These are phyloP conservation scores for Craniophora ligustri DNA, from an alignment of 2,888 invertebrate genomes.

Conservation along the genomic window DNA sequence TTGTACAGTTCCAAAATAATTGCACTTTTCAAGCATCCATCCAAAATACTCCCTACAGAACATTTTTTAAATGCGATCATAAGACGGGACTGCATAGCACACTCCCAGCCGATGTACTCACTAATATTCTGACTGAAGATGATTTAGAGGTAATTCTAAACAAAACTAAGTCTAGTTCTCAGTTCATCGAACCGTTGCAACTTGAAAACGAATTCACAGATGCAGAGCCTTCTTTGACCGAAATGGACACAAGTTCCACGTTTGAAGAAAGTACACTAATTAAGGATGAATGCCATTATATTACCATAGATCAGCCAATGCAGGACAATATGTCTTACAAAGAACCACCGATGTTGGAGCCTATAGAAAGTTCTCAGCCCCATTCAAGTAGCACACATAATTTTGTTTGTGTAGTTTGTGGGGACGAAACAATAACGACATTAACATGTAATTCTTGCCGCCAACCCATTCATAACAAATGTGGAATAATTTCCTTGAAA, in stretches of 20 bases:
- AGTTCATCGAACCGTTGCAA: not conserved
- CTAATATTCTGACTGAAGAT: conserved; percentile 5
- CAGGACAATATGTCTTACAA: not conserved
- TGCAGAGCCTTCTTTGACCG: not conserved
- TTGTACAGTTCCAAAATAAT: conserved; percentile 29
- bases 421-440: not conserved
- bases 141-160: conserved; percentile 1
- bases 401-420: conserved; percentile 3
- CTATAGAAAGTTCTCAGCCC: not conserved
- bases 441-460: conserved; percentile 6
- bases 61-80: conserved; percentile 20
- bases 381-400: not conserved
- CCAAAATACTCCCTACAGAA: conserved; percentile 16
- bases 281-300: conserved; percentile 1
- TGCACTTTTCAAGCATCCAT: conserved; percentile 3
- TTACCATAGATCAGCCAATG: not conserved
- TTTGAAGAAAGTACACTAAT: not conserved
- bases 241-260: too few species aligned
- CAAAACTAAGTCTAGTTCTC: not conserved
- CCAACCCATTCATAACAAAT: conserved; percentile 5
- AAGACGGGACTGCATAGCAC: not conserved
- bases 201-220: not conserved
- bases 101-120: not conserved
- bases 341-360: not conserved
- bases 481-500: not conserved